Evolutionary conservation across 2,888 invertebrate species (phyloP), one percentile per base, ranked within the genome.

Genomic region (Seladonia tumulorum): DNA sequence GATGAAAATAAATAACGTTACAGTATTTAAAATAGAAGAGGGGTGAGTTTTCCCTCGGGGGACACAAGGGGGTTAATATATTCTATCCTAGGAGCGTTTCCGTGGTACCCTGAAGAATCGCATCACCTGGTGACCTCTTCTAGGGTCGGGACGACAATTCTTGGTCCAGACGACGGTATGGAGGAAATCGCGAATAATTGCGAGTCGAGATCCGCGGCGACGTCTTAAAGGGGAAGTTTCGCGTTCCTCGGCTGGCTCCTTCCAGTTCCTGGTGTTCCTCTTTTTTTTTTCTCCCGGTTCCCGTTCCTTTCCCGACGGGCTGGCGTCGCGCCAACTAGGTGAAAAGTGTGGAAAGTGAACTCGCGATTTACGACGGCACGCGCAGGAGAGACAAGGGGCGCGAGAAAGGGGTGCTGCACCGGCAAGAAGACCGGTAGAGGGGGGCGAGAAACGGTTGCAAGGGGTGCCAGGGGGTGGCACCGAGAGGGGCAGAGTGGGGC

Each of bases 341-440:
- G 94, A 95, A 94, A 95, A 95, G 94, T 94, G 92, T 92, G 91
- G 94, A 94, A 94, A 94, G 94, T 93, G 94, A 94, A 94, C 94
- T 93, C 91, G 91, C 92, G 93, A 94, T 94, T 94, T 94, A 94
- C 92, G 92, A 89, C 92, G 87, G 86, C 88, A 87, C 85, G 82
- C 81, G 81, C 87, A 80, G 88, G 42, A 86, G 76, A 77, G 82
- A 78, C 78, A 83, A 83, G 66, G 68, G 73, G 80, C 72, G 39
- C 42, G 75, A 74, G 53, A 77, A 78, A 76, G 82, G 77, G 72
- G 81, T 82, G 75, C 86, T 82, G 75, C 86, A 72, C 42, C 39
- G 47, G 42, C 45, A 35, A n/a, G 57, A 53, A 70, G 39, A 82
- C 60, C 18, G 63, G 29, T 16, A 7, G 63, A 29, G 42, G 22